Conservation (phyloP, 2,888 invertebrate genomes). For the Hirtodrosophila confusa region DNA sequence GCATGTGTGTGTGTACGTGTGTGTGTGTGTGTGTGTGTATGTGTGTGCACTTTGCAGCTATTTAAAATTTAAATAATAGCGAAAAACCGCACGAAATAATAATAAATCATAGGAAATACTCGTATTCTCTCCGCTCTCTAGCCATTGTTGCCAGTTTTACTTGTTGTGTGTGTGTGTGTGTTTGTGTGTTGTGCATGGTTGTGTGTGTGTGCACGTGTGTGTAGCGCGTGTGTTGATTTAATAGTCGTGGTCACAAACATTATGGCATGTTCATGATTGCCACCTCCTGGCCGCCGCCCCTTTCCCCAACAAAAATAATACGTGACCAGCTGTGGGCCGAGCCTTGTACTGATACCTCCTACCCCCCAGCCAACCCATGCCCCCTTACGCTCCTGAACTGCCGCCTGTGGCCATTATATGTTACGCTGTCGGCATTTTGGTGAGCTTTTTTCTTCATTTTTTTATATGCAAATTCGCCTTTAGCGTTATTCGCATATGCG, state of each 20-base stretch:
- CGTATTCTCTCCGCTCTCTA: slow-evolving; percentile 9
- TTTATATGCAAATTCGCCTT: slow-evolving; percentile 68
- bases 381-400: not conserved
- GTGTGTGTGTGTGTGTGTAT: slow-evolving; percentile 19
- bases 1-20: slow-evolving; percentile 16
- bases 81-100: slow-evolving; percentile 77
- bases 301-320: slow-evolving; percentile 10
- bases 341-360: not conserved
- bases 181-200: slow-evolving; percentile 19
- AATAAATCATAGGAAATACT: slow-evolving; percentile 73
- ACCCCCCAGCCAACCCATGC: not conserved
- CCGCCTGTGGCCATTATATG: slow-evolving; percentile 44
- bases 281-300: slow-evolving; percentile 9
- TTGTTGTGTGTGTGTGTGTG: slow-evolving; percentile 26
- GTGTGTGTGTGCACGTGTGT: slow-evolving; percentile 35
- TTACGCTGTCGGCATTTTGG: slow-evolving; percentile 49
- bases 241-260: slow-evolving; percentile 76
- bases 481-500: slow-evolving; percentile 62
- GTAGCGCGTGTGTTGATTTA: slow-evolving; percentile 75
- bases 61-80: slow-evolving; percentile 80
- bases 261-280: slow-evolving; percentile 78
- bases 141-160: slow-evolving; percentile 5
- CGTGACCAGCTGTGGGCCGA: slow-evolving; percentile 43
- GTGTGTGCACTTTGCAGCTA: slow-evolving; percentile 70
- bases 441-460: not conserved